Base-by-base conservation (phyloP, 2,888 invertebrate species). In the Calephelis perditalis region DNA sequence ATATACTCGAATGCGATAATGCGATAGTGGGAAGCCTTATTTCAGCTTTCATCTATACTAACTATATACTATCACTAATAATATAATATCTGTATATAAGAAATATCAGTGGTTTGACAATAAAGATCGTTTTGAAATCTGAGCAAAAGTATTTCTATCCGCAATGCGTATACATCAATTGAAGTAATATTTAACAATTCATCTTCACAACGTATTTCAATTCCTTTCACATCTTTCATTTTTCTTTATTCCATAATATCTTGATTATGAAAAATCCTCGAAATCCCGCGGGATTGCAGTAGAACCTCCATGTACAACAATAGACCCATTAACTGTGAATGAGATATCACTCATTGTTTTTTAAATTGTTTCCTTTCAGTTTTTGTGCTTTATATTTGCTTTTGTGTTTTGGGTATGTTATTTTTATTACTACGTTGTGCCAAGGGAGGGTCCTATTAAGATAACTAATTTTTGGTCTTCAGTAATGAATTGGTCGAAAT, bases 311-410 rank as follows among this genome's bases (percentile, higher is more conserved):
- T 54, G 59, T 61, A 57, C 56, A 67, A 68, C 68, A 68, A 68
- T 68, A 62, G 61, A 61, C 54, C 67, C 65, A 67, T 68, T 68
- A 66, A 58, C 66, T 63, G 65, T 67, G 67, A 66, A 66, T 68
- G 67, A 68, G 67, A 63, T 67, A 68, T 68, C 67, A 64, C 66
- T 65, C 65, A 68, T 68, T 67, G 68, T 68, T 67, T 66, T 67
- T 67, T 67, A 65, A 63, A 67, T 68, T 68, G 68, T 67, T 67
- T 64, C 65, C 65, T 64, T 61, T 61, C 62, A 60, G 52, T 66
- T 60, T 64, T 66, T 66, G 64, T 66, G 49, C 15, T 49, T 49
- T 49, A 49, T 49, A 49, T 66, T 61, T 63, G 64, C 67, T 64
- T 65, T 65, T 65, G 49, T 49, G 8, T 49, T 49, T 26, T 49